phyloP scores from a whole-genome alignment of 2,113 vertebrate species.

The Sialia sialis region DNA sequence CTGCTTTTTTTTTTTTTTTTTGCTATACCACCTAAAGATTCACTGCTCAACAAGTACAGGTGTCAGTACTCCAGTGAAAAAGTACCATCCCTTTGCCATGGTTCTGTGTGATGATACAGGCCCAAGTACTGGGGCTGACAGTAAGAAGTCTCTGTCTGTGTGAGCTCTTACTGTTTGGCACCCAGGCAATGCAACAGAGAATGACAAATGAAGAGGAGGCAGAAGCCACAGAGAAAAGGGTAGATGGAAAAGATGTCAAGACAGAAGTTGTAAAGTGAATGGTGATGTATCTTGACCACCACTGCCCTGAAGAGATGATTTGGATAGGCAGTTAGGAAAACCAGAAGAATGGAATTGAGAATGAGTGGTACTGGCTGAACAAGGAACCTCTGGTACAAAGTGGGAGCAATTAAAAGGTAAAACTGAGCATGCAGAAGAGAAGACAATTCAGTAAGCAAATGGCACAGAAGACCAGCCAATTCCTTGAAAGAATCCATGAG shows the following conservation, averaged over 20 bases:
- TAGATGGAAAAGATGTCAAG: background rate
- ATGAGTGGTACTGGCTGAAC: background rate
- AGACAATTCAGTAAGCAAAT: background rate
- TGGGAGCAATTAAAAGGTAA: background rate
- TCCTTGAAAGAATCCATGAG: background rate
- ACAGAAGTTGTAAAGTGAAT: background rate
- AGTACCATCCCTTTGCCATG: background rate
- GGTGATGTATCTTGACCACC: background rate
- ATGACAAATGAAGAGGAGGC: background rate
- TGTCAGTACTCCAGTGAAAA: background rate
- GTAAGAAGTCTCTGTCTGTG: rapidly evolving
- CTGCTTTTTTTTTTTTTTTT: background rate
- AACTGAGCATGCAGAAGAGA: background rate
- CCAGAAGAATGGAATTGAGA: background rate
- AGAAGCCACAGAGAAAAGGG: background rate
- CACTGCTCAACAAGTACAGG: background rate
- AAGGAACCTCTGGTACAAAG: background rate
- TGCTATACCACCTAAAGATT: background rate
- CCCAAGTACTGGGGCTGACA: background rate
- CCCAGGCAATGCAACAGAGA: background rate
- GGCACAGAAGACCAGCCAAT: background rate
- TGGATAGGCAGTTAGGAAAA: background rate
- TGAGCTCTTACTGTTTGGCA: background rate
- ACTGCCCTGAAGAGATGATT: background rate
- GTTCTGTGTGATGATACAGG: background rate